phyloP scores from a whole-genome alignment of 2,113 vertebrate genomes.

The Heteronetta atricapilla region DNA sequence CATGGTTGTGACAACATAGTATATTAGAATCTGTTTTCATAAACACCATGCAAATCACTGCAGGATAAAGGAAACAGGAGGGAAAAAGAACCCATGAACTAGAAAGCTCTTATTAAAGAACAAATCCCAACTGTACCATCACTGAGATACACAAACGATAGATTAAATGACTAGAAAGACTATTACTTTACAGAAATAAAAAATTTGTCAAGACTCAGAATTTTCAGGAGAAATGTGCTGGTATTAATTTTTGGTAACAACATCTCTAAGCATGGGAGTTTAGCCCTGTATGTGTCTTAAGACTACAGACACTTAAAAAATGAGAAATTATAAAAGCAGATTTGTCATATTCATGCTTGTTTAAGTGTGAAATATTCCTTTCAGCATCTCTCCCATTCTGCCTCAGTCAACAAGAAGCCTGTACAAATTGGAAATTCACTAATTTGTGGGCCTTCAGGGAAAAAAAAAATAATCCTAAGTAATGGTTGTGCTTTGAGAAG shows the following conservation, averaged over 20 bases:
- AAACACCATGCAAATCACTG: neutral
- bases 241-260: neutral
- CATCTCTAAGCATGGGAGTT: neutral
- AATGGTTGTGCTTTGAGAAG: neutral
- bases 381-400: neutral
- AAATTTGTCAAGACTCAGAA: neutral
- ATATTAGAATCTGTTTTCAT: neutral
- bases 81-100: neutral
- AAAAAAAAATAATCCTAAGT: neutral
- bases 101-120: slow-evolving; percentile 2
- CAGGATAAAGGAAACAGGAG: neutral
- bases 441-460: neutral
- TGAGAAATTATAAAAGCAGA: neutral
- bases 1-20: neutral
- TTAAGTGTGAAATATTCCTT: neutral
- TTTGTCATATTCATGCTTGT: neutral
- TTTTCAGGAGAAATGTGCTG: neutral
- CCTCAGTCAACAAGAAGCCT: neutral
- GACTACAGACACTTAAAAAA: neutral
- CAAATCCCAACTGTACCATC: neutral
- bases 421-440: neutral
- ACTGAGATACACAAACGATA: neutral
- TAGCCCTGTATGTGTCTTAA: neutral
- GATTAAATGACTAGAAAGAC: neutral
- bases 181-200: neutral